Percentiles rank a stretch among this genome's conserved stretches.
phyloP scores from a whole-genome alignment of 2,797 vertebrate species.

The Galago senegalensis region DNA sequence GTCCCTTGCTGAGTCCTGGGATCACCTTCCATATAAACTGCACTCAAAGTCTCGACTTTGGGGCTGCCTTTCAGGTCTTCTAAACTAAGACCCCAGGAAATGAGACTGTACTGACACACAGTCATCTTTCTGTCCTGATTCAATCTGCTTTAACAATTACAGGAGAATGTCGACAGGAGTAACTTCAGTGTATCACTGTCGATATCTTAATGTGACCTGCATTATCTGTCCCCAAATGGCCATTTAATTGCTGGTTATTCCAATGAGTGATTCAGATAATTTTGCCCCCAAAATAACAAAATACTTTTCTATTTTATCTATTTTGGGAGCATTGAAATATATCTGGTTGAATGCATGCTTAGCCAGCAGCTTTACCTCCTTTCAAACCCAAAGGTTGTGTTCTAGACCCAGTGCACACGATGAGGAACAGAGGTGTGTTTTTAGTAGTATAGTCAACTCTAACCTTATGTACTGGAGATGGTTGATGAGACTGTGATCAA shows the following conservation, averaged over 20 bases:
- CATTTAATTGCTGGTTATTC: slow-evolving; percentile 35
- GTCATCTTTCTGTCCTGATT: neutral
- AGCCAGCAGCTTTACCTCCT: neutral
- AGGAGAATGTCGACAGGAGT: neutral
- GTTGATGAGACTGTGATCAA: neutral
- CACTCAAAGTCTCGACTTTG: neutral
- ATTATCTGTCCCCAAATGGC: neutral
- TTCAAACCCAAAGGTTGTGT: neutral
- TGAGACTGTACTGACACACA: neutral
- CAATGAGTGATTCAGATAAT: slow-evolving; percentile 5
- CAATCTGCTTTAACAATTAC: neutral
- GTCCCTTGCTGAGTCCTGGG: neutral
- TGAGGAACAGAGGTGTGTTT: neutral
- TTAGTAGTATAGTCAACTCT: neutral
- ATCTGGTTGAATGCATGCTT: neutral
- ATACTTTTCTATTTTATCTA: neutral
- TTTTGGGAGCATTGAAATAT: neutral
- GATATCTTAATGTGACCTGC: neutral
- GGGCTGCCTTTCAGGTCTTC: neutral
- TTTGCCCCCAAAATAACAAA: neutral
- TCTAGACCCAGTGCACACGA: neutral
- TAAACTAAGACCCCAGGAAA: slow-evolving; percentile 23
- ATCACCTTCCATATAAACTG: neutral
- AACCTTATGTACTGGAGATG: neutral
- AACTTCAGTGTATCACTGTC: neutral